Conservation (phyloP, 2,113 vertebrate genomes). For the Apaloderma vittatum region DNA sequence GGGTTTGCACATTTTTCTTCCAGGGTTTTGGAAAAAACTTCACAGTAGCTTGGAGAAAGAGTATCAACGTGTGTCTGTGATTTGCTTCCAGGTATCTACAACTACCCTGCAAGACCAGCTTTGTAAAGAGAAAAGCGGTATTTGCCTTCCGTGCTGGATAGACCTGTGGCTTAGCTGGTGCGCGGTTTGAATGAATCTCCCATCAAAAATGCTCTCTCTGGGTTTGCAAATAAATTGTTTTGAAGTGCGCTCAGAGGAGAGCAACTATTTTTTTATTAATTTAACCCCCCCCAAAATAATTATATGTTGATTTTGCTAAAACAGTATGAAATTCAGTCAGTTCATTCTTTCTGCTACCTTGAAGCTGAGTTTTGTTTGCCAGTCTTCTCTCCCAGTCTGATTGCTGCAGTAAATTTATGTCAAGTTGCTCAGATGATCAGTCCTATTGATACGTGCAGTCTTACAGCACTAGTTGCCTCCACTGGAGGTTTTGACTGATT, state of each 20-base stretch:
- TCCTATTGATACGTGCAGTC: background rate
- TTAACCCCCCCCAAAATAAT: background rate
- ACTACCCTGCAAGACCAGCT: background rate
- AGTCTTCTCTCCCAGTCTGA: rapidly evolving
- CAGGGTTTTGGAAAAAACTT: background rate
- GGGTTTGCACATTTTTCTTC: background rate
- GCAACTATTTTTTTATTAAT: background rate
- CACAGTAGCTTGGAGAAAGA: background rate
- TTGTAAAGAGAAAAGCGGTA: background rate
- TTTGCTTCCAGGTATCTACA: background rate
- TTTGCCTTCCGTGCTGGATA: background rate
- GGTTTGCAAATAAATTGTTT: background rate
- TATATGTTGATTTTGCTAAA: background rate
- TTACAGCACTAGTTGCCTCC: background rate
- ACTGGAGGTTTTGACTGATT: background rate
- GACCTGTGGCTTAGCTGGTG: background rate
- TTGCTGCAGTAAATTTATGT: background rate
- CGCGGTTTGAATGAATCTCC: background rate
- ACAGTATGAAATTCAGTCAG: background rate
- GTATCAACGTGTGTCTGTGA: background rate
- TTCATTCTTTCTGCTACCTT: background rate
- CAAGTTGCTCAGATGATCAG: background rate
- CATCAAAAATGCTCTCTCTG: background rate
- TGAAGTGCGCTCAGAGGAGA: background rate
- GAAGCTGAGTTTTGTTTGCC: background rate